Base-by-base conservation (phyloP, 2,113 vertebrate species). In the pig (Sus scrofa) region DNA sequence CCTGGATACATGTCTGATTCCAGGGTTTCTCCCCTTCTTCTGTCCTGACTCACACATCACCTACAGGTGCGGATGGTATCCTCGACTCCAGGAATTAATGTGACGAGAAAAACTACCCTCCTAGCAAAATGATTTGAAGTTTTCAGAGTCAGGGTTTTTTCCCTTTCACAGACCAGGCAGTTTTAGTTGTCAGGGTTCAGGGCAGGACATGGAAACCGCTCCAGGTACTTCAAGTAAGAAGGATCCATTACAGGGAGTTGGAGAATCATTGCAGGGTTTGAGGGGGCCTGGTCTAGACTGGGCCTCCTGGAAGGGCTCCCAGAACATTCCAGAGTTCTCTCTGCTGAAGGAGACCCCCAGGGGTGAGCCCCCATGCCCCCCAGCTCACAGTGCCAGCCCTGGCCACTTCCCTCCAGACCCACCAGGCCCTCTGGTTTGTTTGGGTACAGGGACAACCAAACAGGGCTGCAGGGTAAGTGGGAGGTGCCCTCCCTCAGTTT, bases 251-350 rank as follows among this genome's bases (percentile, higher is more conserved):
- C 7, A 12, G 56, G 56, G 39, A 4, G 18, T 26, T 11, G 3
- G 0, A 27, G 32, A 19, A 1, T 19, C 6, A 0, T 6, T 1
- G 16, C 0, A 2, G 1, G 11, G 26, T 27, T 52, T 12, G 16
- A 3, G 6, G 18, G 27, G 10, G 15, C 26, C 68, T 58, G 13
- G 18, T 19, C 3, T 3, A 3, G 50, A 50, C 26, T 2, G 7
- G n/a, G 12, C 26, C n/a, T 75, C 24, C 86, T 22, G 52, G 24
- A 27, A 24, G 3, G 16, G 32, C 37, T 27, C 37, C 26, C n/a
- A 19, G 79, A 67, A 30, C 24, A 0, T 15, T 20, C 11, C 3
- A 7, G 63, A 39, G 9, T 19, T 20, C 1, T 37, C 19, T 60
- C 32, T 2, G 78, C 26, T 1, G 16, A 37, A 27, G 77, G 32